Base-by-base conservation (phyloP, 2,888 invertebrate species). In the Apodemia hepburni region DNA sequence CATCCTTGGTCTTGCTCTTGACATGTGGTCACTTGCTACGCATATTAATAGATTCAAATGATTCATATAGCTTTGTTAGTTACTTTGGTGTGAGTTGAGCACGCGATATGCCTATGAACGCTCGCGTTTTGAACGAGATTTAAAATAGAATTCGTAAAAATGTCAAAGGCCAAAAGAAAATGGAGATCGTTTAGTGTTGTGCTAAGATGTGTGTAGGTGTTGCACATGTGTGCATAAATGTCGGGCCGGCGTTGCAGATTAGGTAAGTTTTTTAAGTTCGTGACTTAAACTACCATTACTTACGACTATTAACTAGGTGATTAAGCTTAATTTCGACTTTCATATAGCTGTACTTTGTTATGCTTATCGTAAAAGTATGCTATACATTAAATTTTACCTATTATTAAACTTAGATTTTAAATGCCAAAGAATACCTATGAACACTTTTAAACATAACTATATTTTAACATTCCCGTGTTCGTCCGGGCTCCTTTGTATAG, bases 1-100 rank as follows among this genome's bases (percentile, higher is more conserved):
- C 71, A 68, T 66, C 69, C 71, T 76, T 76, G 83, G 82, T 85
- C 86, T 89, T 85, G 87, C 80, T 88, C 87, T 87, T 87, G 87
- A 88, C 87, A 87, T 79, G 78, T 84, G 88, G 88, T 86, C 87
- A 86, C 86, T 86, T 81, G 85, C 81, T 81, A 83, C 84, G 87
- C 88, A 88, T 89, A 88, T 87, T 89, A 89, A 89, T 89, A 88
- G 85, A 84, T 76, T 76, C 79, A 81, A 85, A 80, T 87, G 87
- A 86, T 82, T 86, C 86, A 87, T 82, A 81, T 81, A 67, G 66
- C 63, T 82, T 77, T 76, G 80, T 81, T 74, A 79, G 77, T 76
- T 77, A 64, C 62, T 77, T 74, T 78, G 78, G 74, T 77, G 79
- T 77, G 82, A 82, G 82, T 82, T 82, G 82, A 78, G 81, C 82